Conservation (phyloP, 2,888 invertebrate genomes). For the Sympetrum striolatum region DNA sequence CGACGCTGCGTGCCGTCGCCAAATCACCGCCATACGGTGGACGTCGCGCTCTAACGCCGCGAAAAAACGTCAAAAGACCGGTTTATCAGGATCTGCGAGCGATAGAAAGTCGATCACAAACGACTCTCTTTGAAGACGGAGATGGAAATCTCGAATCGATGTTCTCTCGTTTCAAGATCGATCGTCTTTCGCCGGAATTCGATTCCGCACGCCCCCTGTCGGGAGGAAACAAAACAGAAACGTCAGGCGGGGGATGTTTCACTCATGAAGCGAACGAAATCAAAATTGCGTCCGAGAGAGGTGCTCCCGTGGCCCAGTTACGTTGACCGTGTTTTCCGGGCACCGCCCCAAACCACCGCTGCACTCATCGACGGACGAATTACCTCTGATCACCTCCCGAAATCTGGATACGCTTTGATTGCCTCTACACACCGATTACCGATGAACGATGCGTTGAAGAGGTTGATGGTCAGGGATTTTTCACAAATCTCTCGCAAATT, state of each 20-base stretch:
- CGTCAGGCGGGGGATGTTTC: neutral
- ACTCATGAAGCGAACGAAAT: neutral
- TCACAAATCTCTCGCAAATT: too few relatives aligned
- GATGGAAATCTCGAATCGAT: neutral
- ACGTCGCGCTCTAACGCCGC: too few relatives aligned
- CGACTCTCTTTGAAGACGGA: neutral
- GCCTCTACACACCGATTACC: too few relatives aligned
- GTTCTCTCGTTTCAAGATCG: neutral
- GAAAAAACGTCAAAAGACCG: neutral
- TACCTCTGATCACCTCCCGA: neutral
- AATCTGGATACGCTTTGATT: neutral
- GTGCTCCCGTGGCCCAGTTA: conserved; percentile 36
- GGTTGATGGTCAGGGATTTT: too few relatives aligned
- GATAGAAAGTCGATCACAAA: neutral
- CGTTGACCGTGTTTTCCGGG: conserved; percentile 1
- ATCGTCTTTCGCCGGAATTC: too few relatives aligned
- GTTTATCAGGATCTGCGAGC: neutral
- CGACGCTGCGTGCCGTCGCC: too few relatives aligned
- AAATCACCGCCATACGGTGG: too few relatives aligned
- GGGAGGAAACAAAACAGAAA: neutral
- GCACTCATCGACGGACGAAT: neutral
- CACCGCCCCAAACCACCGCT: neutral
- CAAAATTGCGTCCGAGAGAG: conserved; percentile 23
- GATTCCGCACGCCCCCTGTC: neutral
- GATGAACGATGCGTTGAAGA: too few relatives aligned